Evolutionary conservation across 2,888 invertebrate genomes (phyloP), one percentile per base, ranked within the genome.

Genomic region (Coenonympha arcania): DNA sequence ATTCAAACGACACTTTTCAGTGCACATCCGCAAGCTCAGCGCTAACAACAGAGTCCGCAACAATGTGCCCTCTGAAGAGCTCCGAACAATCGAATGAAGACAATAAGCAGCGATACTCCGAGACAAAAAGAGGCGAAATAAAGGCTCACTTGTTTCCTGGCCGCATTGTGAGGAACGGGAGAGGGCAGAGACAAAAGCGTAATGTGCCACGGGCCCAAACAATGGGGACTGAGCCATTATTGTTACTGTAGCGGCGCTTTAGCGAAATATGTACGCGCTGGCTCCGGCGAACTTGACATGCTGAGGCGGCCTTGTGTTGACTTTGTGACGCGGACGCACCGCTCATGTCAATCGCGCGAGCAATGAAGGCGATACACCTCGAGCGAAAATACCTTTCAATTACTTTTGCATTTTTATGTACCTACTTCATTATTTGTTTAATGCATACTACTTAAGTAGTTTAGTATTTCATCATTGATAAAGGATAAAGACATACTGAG

Each of bases 81-180:
- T 75, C 79, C 83, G 87, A 87, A 87, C 87, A 87, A 87, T 87
- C 87, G 87, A 87, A 87, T 87, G 87, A 86, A 87, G 87, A 87
- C 87, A 87, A 87, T 87, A 87, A 87, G 84, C 86, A 86, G 84
- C 87, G 87, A 87, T 87, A 87, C 87, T 87, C 86, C 81, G 86
- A 87, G 87, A 87, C 87, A 87, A 87, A 87, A 87, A 87, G 87
- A 85, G 83, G 84, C 86, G 85, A 86, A 87, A 87, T 87, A 87
- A 87, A 87, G 87, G 87, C 86, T 87, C 87, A 86, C 86, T 87
- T 87, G 87, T 87, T 87, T 86, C 85, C 86, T 86, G 84, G 85
- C 86, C 85, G 85, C 85, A 86, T 86, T 86, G 86, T 86, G 82
- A 85, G 83, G 82, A 81, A 79, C 83, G 81, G 79, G 82, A 82